Conservation (phyloP, 1,140 invertebrate species). For the Marisa cornuarietis region DNA sequence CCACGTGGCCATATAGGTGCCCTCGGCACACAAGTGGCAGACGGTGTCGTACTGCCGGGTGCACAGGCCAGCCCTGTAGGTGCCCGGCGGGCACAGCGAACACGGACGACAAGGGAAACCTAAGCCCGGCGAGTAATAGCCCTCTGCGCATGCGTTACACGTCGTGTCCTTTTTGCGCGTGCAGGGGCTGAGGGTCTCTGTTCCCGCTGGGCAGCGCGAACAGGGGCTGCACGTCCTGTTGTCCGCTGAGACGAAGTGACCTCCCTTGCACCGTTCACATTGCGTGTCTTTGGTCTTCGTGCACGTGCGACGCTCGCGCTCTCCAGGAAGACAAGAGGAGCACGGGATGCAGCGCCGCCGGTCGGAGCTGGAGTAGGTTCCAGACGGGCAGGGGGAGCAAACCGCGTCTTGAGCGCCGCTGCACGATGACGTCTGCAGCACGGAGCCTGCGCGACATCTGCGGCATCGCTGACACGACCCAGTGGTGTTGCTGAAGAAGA, state of each 20-base stretch:
- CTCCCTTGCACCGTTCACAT: background rate
- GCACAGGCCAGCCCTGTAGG: background rate
- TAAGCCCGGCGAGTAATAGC: constrained; percentile 14
- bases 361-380: constrained; percentile 6
- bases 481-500: constrained; percentile 12
- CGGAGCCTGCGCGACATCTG: constrained; percentile 2
- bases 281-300: background rate
- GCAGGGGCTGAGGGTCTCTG: constrained; percentile 7
- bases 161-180: constrained; percentile 10
- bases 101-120: constrained; percentile 18
- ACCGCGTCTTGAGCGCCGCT: background rate
- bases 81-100: constrained; percentile 15
- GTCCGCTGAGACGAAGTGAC: background rate
- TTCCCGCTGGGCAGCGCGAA: constrained; percentile 14
- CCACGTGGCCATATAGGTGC: constrained; percentile 10
- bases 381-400: constrained; percentile 2
- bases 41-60: constrained; percentile 2
- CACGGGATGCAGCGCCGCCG: background rate
- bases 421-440: background rate
- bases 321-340: constrained; percentile 4
- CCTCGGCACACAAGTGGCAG: background rate
- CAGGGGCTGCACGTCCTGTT: background rate
- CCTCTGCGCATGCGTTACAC: background rate
- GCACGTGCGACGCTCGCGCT: background rate
- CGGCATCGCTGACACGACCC: constrained; percentile 1